These are phyloP conservation scores for Mnemiopsis leidyi DNA, from an alignment of 37 sponge, comb jelly and placozoan genomes.

Conservation along the genomic window DNA sequence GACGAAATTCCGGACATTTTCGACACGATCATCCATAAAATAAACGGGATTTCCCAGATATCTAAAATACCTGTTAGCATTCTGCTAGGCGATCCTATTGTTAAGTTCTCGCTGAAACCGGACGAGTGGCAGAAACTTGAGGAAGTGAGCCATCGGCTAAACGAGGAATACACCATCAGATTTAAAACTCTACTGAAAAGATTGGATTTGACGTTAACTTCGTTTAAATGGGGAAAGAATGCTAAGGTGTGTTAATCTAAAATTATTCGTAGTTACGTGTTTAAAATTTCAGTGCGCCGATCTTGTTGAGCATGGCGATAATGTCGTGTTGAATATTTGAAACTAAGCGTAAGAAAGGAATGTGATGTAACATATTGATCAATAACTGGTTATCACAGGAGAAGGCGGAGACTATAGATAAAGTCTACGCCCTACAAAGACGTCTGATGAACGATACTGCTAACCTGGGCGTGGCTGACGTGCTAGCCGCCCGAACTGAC, in stretches of 20 bases:
- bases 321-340: too few relatives aligned
- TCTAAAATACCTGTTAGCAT: too few relatives aligned
- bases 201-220: slow-evolving; percentile 4
- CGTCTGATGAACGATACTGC: not conserved
- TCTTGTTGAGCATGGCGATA: too few relatives aligned
- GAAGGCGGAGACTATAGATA: not conserved
- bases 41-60: not conserved
- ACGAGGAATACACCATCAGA: not conserved
- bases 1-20: slow-evolving; percentile 14
- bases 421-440: not conserved
- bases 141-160: not conserved
- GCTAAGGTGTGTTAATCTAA: not conserved
- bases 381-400: too few relatives aligned
- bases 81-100: not conserved
- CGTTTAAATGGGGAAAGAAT: slow-evolving; percentile 33
- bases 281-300: too few relatives aligned
- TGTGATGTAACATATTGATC: too few relatives aligned
- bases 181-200: slow-evolving; percentile 25
- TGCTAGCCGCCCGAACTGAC: not conserved
- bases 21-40: not conserved
- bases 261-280: too few relatives aligned
- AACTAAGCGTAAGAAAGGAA: too few relatives aligned
- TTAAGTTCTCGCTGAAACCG: not conserved
- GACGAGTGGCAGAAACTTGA: not conserved
- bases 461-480: slow-evolving; percentile 3